Evolutionary conservation across 1,140 invertebrate genomes (phyloP).

Genomic region (Holcopasites calliopsidis): DNA sequence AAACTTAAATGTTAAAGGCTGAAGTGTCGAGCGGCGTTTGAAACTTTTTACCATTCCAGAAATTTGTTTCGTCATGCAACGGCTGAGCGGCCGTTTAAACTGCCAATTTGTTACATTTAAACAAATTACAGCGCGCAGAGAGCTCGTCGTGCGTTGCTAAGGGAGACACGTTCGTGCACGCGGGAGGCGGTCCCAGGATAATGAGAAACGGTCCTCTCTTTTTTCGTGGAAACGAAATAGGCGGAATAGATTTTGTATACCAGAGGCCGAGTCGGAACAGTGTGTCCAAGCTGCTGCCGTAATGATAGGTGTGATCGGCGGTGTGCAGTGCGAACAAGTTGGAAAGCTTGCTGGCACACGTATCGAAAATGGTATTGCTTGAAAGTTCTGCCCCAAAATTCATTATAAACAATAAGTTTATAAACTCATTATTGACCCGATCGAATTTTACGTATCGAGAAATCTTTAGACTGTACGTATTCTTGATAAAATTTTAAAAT

Average conservation of each 20-base stretch:
- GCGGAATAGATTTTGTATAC: conserved; percentile 50
- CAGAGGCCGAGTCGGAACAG: not conserved
- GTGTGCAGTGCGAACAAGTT: not conserved
- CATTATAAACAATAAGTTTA: too few relatives aligned
- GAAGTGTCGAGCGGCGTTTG: too few relatives aligned
- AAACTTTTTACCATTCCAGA: too few relatives aligned
- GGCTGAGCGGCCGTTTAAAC: too few relatives aligned
- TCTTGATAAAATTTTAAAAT: too few relatives aligned
- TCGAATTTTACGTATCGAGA: too few relatives aligned
- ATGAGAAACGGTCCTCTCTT: conserved; percentile 1
- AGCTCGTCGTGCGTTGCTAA: not conserved
- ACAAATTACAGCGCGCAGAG: conserved; percentile 17
- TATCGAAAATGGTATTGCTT: too few relatives aligned
- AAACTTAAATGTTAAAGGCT: too few relatives aligned
- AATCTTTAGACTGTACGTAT: too few relatives aligned
- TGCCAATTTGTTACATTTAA: conserved; percentile 42
- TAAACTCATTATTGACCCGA: too few relatives aligned
- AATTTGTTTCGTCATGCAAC: too few relatives aligned
- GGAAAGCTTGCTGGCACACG: not conserved
- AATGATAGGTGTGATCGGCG: conserved; percentile 41
- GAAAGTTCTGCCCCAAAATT: too few relatives aligned
- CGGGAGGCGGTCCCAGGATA: not conserved
- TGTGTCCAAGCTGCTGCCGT: conserved; percentile 20
- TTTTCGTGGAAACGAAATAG: conserved; percentile 27
- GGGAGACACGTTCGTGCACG: conserved; percentile 14